These are phyloP conservation scores for Cephus rjabovi DNA, from an alignment of 2,888 invertebrate genomes.

Conservation along the genomic window DNA sequence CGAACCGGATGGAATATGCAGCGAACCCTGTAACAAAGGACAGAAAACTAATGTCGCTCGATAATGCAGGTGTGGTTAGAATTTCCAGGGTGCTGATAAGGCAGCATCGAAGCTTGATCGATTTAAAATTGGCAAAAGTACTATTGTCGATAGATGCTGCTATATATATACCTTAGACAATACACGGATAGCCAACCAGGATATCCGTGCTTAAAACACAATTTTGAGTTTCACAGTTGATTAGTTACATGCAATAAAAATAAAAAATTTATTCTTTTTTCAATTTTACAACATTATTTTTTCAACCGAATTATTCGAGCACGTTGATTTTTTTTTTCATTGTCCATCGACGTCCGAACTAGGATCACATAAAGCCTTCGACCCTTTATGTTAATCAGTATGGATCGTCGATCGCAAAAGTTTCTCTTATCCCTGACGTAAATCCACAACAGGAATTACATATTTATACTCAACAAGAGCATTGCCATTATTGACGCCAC, in stretches of 20 bases:
- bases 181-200: background rate
- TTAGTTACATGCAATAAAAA: background rate
- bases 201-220: background rate
- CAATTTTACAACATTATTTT: background rate
- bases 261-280: background rate
- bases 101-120: background rate
- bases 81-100: background rate
- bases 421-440: background rate
- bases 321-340: too few species aligned
- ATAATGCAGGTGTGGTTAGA: background rate
- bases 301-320: too few species aligned
- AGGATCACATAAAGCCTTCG: background rate
- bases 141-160: background rate
- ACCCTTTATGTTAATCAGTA: too few species aligned
- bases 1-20: background rate
- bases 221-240: background rate
- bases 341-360: background rate
- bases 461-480: background rate
- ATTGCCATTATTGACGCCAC: background rate
- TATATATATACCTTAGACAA: too few species aligned
- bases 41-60: background rate
- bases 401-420: background rate
- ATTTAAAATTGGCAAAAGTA: background rate
- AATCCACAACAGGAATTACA: background rate
- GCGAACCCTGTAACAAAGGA: background rate